phyloP scores from a whole-genome alignment of 2,888 invertebrate species.

The Bruchidius siliquastri region DNA sequence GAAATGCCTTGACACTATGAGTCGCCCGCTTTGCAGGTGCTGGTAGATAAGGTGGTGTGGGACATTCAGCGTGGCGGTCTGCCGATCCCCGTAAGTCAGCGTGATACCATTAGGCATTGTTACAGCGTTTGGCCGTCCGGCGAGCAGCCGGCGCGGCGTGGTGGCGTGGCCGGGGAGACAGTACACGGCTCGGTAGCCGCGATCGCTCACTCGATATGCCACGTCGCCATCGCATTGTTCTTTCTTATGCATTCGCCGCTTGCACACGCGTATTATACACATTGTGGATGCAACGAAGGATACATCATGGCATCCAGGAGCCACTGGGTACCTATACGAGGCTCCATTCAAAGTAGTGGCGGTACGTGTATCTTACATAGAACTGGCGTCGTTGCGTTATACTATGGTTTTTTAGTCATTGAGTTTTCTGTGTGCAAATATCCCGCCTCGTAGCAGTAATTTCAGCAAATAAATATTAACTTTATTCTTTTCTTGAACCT shows the following conservation, averaged over 20 bases:
- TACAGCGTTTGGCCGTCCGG: conserved; percentile 37
- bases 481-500: no score
- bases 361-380: no score
- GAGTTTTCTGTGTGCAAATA: no score
- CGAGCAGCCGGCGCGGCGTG: conserved; percentile 38
- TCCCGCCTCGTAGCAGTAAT: no score
- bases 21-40: not conserved
- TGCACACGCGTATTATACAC: not conserved
- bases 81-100: conserved; percentile 37
- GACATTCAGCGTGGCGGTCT: conserved; percentile 27
- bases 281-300: not conserved
- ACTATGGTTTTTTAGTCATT: no score
- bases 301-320: not conserved
- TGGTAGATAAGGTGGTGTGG: conserved; percentile 10
- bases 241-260: conserved; percentile 1
- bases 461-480: no score
- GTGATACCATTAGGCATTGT: conserved; percentile 41
- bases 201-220: conserved; percentile 37
- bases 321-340: no score
- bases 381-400: no score
- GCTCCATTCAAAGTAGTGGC: no score
- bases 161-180: conserved; percentile 40
- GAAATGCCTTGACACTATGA: not conserved
- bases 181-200: conserved; percentile 39
- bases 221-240: conserved; percentile 24